Conservation (phyloP, 2,113 vertebrate genomes). For the Hippocampus guttulatus region DNA sequence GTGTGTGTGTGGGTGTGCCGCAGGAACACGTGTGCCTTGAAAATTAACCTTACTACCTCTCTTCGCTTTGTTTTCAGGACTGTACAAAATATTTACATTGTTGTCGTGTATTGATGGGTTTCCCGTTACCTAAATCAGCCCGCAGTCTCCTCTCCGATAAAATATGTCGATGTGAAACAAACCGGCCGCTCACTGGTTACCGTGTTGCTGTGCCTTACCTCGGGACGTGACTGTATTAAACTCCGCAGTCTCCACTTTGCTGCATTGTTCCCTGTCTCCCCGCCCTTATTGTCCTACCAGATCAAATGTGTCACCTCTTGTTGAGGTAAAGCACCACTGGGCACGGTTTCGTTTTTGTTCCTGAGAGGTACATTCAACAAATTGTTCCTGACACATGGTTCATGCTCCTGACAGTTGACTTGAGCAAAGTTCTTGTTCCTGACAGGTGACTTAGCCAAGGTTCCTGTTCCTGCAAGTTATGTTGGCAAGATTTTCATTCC, state of each 20-base stretch:
- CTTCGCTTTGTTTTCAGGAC: neutral
- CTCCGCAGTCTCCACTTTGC: neutral
- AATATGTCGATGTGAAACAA: too few relatives aligned
- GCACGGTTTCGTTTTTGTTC: too few relatives aligned
- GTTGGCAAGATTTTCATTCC: neutral
- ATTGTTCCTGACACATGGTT: neutral
- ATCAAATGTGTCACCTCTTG: neutral
- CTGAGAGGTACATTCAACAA: too few relatives aligned
- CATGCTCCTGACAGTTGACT: neutral
- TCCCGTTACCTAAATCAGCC: too few relatives aligned
- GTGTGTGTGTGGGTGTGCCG: conserved; percentile 59
- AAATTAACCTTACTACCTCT: neutral
- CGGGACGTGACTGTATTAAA: too few relatives aligned
- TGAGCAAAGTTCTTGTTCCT: neutral
- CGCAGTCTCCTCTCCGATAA: too few relatives aligned
- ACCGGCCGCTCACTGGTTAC: too few relatives aligned
- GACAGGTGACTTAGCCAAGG: neutral
- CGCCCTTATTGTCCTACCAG: neutral
- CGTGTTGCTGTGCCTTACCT: too few relatives aligned
- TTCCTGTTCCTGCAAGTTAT: too few relatives aligned
- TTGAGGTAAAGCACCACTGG: neutral
- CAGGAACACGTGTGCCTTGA: neutral
- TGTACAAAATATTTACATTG: neutral
- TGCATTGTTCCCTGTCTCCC: neutral
- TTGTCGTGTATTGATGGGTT: too few relatives aligned